Percentiles rank a stretch among this genome's conserved stretches.
Evolutionary conservation across 1,140 invertebrate species (phyloP).

Genomic region (Gryllus bimaculatus): DNA sequence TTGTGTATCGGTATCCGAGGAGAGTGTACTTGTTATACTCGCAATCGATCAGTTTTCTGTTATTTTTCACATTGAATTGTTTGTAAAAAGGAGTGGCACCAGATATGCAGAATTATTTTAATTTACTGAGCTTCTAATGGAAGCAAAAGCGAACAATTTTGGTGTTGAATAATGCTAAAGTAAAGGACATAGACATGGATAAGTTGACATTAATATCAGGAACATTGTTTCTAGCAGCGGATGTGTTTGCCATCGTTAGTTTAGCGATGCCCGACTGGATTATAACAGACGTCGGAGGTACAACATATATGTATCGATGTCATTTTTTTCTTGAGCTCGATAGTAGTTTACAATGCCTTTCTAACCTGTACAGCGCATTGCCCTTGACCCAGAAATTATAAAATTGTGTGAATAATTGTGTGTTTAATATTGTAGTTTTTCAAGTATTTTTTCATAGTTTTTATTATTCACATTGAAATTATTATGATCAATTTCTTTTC

Average conservation of each 20-base stretch:
- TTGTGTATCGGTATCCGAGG: too few species aligned
- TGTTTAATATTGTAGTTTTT: neutral
- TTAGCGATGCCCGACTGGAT: constrained; percentile 94
- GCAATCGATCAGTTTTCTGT: too few species aligned
- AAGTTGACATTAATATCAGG: constrained; percentile 87
- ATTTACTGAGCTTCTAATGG: too few species aligned
- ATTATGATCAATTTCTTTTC: neutral
- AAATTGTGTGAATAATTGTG: neutral
- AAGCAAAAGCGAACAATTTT: too few species aligned
- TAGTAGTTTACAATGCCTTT: neutral
- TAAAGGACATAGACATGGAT: constrained; percentile 56
- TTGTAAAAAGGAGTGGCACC: too few species aligned
- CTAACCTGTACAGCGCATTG: neutral
- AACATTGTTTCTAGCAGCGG: constrained; percentile 81
- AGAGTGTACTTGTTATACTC: too few species aligned
- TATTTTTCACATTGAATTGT: too few species aligned
- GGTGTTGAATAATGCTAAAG: too few species aligned
- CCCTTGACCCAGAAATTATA: neutral
- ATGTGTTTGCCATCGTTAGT: constrained; percentile 88
- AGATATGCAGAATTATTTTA: too few species aligned
- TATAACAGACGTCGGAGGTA: constrained; percentile 85
- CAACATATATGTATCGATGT: constrained; percentile 15
- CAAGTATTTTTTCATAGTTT: neutral
- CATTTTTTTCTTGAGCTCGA: neutral
- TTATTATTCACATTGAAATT: neutral